Evolutionary conservation across 2,888 invertebrate species (phyloP), one percentile per base, ranked within the genome.

Genomic region (Ecliptopera silaceata): DNA sequence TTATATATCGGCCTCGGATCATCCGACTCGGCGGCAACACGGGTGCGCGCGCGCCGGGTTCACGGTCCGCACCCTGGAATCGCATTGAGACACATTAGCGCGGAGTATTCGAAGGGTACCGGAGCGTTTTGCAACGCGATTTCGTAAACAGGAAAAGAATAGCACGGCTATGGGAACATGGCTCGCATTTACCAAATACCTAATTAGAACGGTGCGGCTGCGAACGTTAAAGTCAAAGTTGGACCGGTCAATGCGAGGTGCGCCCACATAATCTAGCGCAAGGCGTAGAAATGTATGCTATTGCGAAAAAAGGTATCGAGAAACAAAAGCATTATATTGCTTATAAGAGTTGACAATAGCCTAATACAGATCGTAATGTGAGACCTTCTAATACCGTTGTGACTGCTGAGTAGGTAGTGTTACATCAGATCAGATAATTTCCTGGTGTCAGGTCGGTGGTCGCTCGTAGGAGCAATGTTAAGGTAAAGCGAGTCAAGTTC

Each of bases 1-100:
- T 89, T 91, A 87, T 90, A 91, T 89, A 90, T 83, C 84, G 88
- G 88, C 90, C 90, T 91, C 90, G 90, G 79, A 79, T 84, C 87
- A 86, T 88, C 88, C 85, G 85, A 80, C 36, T 36, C 84, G 75
- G 76, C 83, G 75, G 80, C 79, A 79, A 82, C 80, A 77, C 71
- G 72, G 69, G 75, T 77, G 78, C 82, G 84, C 77, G 74, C 71
- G 81, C 81, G 77, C 80, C 71, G 84, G 84, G 90, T 90, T 91
- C 90, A 91, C 82, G 90, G 90, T 82, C 85, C 66, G 60, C 76
- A 80, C 85, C 86, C 89, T 85, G 89, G 88, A 88, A 75, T 77
- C 76, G 76, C 79, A 80, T 82, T 80, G 77, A 79, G 68, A 66
- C 65, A 68, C 67, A 79, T 80, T 79, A 69, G 71, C 68, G 71